Conservation (phyloP, 30 jellyfish, hydroid and myxozoan genomes). For the Turritopsis rubra region DNA sequence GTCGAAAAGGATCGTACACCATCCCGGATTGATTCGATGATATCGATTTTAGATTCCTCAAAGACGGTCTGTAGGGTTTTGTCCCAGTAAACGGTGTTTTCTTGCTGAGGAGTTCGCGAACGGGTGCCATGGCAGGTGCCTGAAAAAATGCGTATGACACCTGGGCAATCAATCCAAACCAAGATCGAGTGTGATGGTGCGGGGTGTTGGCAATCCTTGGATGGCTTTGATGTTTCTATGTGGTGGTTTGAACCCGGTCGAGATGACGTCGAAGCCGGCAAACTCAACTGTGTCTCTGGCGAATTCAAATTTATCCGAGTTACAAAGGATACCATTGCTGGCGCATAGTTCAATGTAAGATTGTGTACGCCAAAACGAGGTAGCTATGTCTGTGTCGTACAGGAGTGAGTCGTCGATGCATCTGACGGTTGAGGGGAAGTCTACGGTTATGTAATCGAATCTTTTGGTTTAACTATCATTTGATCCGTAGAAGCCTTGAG, state of each 20-base stretch:
- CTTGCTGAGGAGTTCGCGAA: slow-evolving; percentile 4
- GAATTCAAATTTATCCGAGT: slow-evolving; percentile 8
- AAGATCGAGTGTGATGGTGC: slow-evolving; percentile 10
- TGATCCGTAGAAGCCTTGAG: slow-evolving; percentile 7
- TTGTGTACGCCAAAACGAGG: slow-evolving; percentile 23
- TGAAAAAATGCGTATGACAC: slow-evolving; percentile 4
- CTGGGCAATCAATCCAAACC: slow-evolving; percentile 10
- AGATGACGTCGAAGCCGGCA: slow-evolving; percentile 36
- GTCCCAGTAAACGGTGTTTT: neutral
- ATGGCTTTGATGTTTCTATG: slow-evolving; percentile 15
- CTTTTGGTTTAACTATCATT: neutral
- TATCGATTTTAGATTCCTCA: neutral
- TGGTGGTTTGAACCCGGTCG: slow-evolving; percentile 13
- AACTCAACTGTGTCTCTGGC: slow-evolving; percentile 28
- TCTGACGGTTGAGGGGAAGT: slow-evolving; percentile 9
- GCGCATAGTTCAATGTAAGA: slow-evolving; percentile 31
- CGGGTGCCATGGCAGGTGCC: slow-evolving; percentile 5
- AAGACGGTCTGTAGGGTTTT: neutral
- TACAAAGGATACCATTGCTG: slow-evolving; percentile 23
- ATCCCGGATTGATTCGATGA: slow-evolving; percentile 9
- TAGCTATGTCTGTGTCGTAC: slow-evolving; percentile 11
- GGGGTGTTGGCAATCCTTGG: slow-evolving; percentile 21
- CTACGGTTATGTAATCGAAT: neutral
- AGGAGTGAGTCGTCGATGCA: slow-evolving; percentile 30
- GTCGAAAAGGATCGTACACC: slow-evolving; percentile 6